Conservation (phyloP, 1,140 invertebrate species). For the Zaprionus ornatus region DNA sequence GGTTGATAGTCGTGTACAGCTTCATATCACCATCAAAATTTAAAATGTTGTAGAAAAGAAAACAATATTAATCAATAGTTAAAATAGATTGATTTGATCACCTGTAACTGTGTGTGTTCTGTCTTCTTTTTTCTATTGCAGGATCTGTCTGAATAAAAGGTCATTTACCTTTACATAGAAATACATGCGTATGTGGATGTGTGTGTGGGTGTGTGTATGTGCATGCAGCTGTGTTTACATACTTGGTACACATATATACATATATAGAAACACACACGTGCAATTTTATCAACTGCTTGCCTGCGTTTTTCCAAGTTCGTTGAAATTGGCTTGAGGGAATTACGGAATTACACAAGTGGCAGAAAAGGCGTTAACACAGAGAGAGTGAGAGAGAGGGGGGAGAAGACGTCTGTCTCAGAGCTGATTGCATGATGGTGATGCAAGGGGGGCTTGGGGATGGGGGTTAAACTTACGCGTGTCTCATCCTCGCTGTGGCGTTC, state of each 20-base stretch:
- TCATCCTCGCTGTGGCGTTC: slow-evolving; percentile 86
- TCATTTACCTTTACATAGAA: neutral
- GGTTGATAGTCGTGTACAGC: neutral
- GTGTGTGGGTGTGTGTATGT: slow-evolving; percentile 19
- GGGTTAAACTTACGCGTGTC: slow-evolving; percentile 85
- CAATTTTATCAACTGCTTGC: slow-evolving; percentile 1
- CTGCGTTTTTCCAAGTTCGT: neutral
- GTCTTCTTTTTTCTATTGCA: neutral
- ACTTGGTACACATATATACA: neutral
- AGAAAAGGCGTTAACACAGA: slow-evolving; percentile 13
- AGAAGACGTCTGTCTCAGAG: neutral
- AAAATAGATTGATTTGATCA: neutral
- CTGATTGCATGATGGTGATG: neutral
- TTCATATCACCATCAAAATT: neutral
- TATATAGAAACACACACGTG: neutral
- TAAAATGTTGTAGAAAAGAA: too few relatives aligned
- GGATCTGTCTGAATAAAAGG: neutral
- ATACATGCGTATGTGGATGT: slow-evolving; percentile 12
- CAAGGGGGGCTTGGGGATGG: neutral
- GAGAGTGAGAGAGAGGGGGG: neutral
- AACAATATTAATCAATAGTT: neutral
- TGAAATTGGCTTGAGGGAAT: slow-evolving; percentile 17
- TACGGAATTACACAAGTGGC: slow-evolving; percentile 33
- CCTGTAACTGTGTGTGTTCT: neutral
- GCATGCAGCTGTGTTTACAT: slow-evolving; percentile 2